These are phyloP conservation scores for Henricia sp. DNA, from an alignment of 53 echinoderm and acorn worm species.

Conservation along the genomic window DNA sequence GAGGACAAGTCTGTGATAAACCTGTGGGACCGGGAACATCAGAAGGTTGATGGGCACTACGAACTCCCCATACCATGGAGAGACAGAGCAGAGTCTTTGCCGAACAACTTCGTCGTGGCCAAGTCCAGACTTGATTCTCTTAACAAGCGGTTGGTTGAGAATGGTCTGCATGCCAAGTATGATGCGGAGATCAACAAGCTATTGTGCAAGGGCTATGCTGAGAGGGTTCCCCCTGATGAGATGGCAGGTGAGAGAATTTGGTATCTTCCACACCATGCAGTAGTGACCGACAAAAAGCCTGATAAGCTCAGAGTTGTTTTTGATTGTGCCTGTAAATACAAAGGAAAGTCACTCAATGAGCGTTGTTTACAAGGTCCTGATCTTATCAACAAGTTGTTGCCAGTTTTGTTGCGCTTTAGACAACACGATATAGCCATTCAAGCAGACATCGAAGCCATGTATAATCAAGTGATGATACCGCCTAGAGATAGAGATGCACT, in stretches of 20 bases:
- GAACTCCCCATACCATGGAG: slow-evolving; percentile 53
- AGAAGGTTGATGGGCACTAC: slow-evolving; percentile 55
- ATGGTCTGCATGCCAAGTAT: slow-evolving; percentile 16
- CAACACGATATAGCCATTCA: too few relatives aligned
- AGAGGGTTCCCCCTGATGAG: slow-evolving; percentile 28
- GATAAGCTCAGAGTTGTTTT: slow-evolving; percentile 57
- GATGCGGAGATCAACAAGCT: slow-evolving; percentile 37
- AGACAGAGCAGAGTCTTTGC: slow-evolving; percentile 22
- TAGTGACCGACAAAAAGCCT: slow-evolving; percentile 30
- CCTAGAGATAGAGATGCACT: slow-evolving; percentile 23
- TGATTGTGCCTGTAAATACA: slow-evolving; percentile 48
- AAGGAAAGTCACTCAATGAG: slow-evolving; percentile 10
- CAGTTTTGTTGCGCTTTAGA: not conserved
- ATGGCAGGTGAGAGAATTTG: slow-evolving; percentile 32
- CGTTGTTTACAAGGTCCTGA: slow-evolving; percentile 7
- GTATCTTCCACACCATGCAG: slow-evolving; percentile 62
- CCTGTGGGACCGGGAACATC: slow-evolving; percentile 33
- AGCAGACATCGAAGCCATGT: too few relatives aligned
- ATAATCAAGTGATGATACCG: not conserved
- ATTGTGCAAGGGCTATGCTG: slow-evolving; percentile 31
- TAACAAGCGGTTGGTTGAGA: not conserved
- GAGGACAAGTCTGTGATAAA: slow-evolving; percentile 34
- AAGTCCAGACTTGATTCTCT: slow-evolving; percentile 21
- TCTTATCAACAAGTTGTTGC: slow-evolving; percentile 2
- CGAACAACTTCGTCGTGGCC: slow-evolving; percentile 40